Percentiles rank a stretch among this genome's conserved stretches.
phyloP scores from a whole-genome alignment of 2,888 invertebrate genomes.

The Erannis defoliaria region DNA sequence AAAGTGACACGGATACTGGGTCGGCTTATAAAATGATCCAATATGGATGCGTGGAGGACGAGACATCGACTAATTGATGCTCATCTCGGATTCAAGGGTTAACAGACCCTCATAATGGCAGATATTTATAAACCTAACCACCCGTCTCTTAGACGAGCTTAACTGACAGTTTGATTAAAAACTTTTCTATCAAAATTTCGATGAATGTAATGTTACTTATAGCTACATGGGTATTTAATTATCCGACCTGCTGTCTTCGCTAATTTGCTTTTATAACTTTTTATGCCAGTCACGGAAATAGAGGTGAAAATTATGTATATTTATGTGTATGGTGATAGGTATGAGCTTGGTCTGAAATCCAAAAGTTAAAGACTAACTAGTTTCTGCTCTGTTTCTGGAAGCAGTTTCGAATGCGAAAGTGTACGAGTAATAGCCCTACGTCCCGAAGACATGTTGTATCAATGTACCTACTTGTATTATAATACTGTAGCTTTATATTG shows the following conservation, averaged over 20 bases:
- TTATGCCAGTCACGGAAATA: constrained; percentile 14
- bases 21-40: constrained; percentile 32
- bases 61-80: constrained; percentile 72
- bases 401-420: too few species aligned
- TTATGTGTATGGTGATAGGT: too few species aligned
- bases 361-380: not conserved
- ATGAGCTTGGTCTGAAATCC: constrained; percentile 7
- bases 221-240: constrained; percentile 6
- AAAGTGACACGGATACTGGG: constrained; percentile 18
- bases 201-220: constrained; percentile 19
- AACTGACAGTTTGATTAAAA: constrained; percentile 29
- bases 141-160: constrained; percentile 31
- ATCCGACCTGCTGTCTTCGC: constrained; percentile 12
- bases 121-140: constrained; percentile 64
- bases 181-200: constrained; percentile 26
- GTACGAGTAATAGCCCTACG: too few species aligned
- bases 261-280: constrained; percentile 20
- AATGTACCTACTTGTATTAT: too few species aligned
- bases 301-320: constrained; percentile 14
- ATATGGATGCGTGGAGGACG: constrained; percentile 56
- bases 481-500: too few species aligned
- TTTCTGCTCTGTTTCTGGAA: too few species aligned
- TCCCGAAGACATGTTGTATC: too few species aligned
- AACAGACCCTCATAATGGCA: constrained; percentile 67
- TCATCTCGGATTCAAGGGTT: constrained; percentile 75